phyloP scores from a whole-genome alignment of 2,113 vertebrate species.

The Chionodraco myersi region DNA sequence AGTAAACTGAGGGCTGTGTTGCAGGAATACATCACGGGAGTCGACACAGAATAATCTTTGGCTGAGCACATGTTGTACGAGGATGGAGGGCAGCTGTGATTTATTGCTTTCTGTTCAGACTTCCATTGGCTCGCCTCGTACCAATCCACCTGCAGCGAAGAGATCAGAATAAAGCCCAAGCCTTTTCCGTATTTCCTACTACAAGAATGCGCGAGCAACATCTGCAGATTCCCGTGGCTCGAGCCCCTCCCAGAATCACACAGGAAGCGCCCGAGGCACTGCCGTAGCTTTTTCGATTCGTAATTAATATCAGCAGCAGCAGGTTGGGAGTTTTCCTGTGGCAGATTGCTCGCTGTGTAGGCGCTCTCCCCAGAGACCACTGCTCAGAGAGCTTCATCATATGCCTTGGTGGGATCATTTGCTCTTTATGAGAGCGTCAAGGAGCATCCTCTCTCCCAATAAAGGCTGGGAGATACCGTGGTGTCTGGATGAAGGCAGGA shows the following conservation, averaged over 20 bases:
- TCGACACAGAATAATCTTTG: conserved; percentile 13
- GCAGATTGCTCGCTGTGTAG: conserved; percentile 64
- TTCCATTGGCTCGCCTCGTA: conserved; percentile 15
- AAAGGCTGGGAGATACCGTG: conserved; percentile 55
- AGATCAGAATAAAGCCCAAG: conserved; percentile 22
- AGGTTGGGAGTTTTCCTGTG: conserved; percentile 63
- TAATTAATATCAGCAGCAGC: conserved; percentile 81
- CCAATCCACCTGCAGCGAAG: conserved; percentile 46
- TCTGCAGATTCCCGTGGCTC: conserved; percentile 53
- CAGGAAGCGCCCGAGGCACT: conserved; percentile 52
- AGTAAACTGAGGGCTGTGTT: background rate
- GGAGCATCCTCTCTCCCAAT: conserved; percentile 68
- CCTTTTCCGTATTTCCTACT: conserved; percentile 27
- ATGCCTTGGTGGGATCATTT: conserved; percentile 71
- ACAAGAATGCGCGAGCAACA: conserved; percentile 49
- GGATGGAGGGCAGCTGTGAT: conserved; percentile 40
- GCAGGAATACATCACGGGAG: conserved; percentile 28
- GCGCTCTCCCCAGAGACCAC: conserved; percentile 71
- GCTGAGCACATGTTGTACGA: conserved; percentile 33
- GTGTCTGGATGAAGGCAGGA: conserved; percentile 58
- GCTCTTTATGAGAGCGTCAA: conserved; percentile 73
- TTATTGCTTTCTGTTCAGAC: conserved; percentile 29
- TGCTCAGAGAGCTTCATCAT: conserved; percentile 60
- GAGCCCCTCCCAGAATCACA: conserved; percentile 25
- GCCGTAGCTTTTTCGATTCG: conserved; percentile 45